A percentile compares a stretch with the other conserved stretches of the same genome.
Conservation (phyloP, 2,797 vertebrate genomes). For the Salmo trutta region DNA sequence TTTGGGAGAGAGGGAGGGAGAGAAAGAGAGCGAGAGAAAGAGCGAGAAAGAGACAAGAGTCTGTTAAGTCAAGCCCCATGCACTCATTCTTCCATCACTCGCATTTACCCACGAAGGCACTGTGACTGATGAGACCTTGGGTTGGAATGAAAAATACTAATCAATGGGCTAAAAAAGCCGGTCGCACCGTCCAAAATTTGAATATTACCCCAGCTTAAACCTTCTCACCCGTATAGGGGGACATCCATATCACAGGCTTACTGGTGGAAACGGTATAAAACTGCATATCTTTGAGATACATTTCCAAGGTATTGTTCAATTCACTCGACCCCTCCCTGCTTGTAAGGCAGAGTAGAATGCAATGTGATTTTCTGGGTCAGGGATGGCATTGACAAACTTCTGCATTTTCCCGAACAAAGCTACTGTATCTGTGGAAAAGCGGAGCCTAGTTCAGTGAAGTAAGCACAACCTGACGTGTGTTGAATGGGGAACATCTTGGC, state of each 20-base stretch:
- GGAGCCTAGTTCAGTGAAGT: constrained; percentile 8
- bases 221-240: constrained; percentile 40
- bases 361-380: constrained; percentile 43
- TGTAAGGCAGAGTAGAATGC: constrained; percentile 53
- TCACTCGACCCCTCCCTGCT: constrained; percentile 47
- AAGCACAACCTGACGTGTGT: not conserved
- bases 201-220: constrained; percentile 48
- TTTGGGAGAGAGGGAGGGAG: not conserved
- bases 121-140: constrained; percentile 13
- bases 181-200: constrained; percentile 46
- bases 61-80: not conserved
- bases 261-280: constrained; percentile 21
- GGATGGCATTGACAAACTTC: constrained; percentile 24
- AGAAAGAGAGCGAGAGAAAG: not conserved
- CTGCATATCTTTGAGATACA: constrained; percentile 48
- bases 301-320: constrained; percentile 45
- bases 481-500: not conserved
- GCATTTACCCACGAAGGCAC: constrained; percentile 9
- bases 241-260: constrained; percentile 68
- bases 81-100: not conserved
- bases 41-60: not conserved
- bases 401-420: constrained; percentile 46
- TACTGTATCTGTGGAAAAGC: constrained; percentile 42
- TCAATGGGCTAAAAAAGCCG: constrained; percentile 43
- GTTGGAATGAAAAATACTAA: constrained; percentile 32